Conservation (phyloP, 2,797 vertebrate genomes). For the Sebastes iracundus region DNA sequence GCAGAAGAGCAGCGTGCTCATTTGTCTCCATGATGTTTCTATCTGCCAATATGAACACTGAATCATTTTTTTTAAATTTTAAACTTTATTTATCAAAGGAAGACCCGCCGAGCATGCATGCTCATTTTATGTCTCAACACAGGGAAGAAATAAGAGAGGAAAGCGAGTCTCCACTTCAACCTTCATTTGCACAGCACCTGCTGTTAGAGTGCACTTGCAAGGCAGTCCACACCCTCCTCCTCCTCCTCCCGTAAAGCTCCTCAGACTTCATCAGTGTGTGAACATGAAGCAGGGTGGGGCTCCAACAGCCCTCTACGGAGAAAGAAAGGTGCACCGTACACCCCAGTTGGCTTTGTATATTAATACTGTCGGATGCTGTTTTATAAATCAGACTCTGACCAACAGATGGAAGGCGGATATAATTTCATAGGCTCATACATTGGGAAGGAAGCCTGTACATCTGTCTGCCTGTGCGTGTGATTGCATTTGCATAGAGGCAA, state of each 20-base stretch:
- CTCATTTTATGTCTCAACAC: background rate
- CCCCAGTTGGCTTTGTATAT: slow-evolving; percentile 40
- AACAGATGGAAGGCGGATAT: slow-evolving; percentile 70
- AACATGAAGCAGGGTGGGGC: background rate
- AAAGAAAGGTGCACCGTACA: background rate
- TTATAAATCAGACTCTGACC: slow-evolving; percentile 55
- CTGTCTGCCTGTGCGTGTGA: slow-evolving; percentile 59
- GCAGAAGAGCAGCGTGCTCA: background rate
- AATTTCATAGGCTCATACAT: slow-evolving; percentile 65
- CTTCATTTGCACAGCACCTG: background rate
- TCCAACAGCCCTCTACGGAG: background rate
- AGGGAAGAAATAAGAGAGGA: background rate
- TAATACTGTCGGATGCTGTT: slow-evolving; percentile 48
- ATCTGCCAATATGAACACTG: background rate
- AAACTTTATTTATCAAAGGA: slow-evolving; percentile 15
- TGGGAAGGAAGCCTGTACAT: slow-evolving; percentile 55
- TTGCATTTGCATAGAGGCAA: slow-evolving; percentile 66
- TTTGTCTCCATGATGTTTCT: slow-evolving; percentile 27
- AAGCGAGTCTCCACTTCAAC: background rate
- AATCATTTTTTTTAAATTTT: slow-evolving; percentile 4
- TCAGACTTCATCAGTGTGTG: background rate
- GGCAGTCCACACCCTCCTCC: background rate
- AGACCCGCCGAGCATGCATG: background rate
- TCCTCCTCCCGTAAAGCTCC: background rate
- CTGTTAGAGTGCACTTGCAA: background rate